Base-by-base conservation (phyloP, 2,797 vertebrate species). In the Gobionotothen gibberifrons region DNA sequence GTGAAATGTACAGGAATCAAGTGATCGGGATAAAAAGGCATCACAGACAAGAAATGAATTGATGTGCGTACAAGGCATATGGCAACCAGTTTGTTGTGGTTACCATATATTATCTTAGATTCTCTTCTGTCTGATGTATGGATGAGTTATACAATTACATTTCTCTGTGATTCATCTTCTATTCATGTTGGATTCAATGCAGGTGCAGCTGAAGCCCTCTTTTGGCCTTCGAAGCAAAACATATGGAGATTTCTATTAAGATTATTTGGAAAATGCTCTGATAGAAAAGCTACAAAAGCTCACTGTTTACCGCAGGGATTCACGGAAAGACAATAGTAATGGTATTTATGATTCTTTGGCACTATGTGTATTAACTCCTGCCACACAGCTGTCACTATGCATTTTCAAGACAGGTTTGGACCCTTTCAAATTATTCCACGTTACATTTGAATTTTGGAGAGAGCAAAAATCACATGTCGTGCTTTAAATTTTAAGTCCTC, bases 161-260 rank as follows among this genome's bases (percentile, higher is more conserved):
- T 76, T 64, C 6, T 61, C 76, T 80, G 21, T 52, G 49, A 9
- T 72, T 79, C 56, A 54, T 78, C 42, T 26, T 53, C 42, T 17
- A 55, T 55, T 69, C 42, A 39, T 54, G 61, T 44, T 60, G 56
- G 12, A 36, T 48, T 83, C 62, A 70, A 86, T 52, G 81, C 46
- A 82, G n/a, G 79, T 75, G 65, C 53, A 71, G 47, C 54, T 59
- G 64, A 83, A 69, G 56, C 43, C 47, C 54, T 66, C 26, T 72
- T 22, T 59, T 57, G 21, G 65, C 32, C 29, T 71, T 59, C 29
- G 39, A 32, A 21, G 64, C 16, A 63, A 71, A 72, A 73, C 77
- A 72, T 21, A 55, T 54, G 57, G 29, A 87, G 82, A 87, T 89
- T 89, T 89, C 79, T 59, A 91, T 90, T 89, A 86, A 83, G 85